Evolutionary conservation across 2,888 invertebrate genomes (phyloP).

Genomic region (Argyra leucocephala): DNA sequence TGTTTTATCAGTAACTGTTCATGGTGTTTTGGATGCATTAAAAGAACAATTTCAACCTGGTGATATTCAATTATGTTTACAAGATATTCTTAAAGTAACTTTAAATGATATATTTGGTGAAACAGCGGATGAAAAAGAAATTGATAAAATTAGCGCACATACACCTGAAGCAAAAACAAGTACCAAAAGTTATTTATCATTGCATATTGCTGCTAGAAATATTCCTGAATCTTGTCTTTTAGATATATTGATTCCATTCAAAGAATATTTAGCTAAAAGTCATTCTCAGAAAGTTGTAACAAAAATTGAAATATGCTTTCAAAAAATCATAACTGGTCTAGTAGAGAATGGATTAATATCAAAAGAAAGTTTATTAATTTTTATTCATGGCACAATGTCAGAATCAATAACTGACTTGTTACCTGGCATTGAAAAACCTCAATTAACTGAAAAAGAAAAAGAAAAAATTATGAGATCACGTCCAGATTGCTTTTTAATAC

Average conservation of each 20-base stretch:
- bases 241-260: constrained; percentile 70
- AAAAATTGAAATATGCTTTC: constrained; percentile 72
- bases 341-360: constrained; percentile 70
- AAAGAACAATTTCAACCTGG: constrained; percentile 59
- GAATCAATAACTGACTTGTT: constrained; percentile 68
- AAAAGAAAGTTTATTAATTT: constrained; percentile 62
- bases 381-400: constrained; percentile 71
- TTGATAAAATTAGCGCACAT: constrained; percentile 70
- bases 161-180: constrained; percentile 71
- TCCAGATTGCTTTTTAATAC: constrained; percentile 70
- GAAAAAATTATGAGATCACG: constrained; percentile 49
- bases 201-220: constrained; percentile 69
- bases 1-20: constrained; percentile 80
- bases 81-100: constrained; percentile 72
- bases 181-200: constrained; percentile 77
- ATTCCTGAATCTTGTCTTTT: constrained; percentile 67
- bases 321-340: constrained; percentile 69
- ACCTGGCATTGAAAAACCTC: constrained; percentile 46
- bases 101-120: constrained; percentile 81
- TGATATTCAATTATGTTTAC: constrained; percentile 70
- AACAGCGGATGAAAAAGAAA: constrained; percentile 84
- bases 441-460: constrained; percentile 47
- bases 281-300: constrained; percentile 69
- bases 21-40: constrained; percentile 67
- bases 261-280: constrained; percentile 64